Evolutionary conservation across 1,140 invertebrate genomes (phyloP), one percentile per base, ranked within the genome.

Genomic region (Calliopsis andreniformis): DNA sequence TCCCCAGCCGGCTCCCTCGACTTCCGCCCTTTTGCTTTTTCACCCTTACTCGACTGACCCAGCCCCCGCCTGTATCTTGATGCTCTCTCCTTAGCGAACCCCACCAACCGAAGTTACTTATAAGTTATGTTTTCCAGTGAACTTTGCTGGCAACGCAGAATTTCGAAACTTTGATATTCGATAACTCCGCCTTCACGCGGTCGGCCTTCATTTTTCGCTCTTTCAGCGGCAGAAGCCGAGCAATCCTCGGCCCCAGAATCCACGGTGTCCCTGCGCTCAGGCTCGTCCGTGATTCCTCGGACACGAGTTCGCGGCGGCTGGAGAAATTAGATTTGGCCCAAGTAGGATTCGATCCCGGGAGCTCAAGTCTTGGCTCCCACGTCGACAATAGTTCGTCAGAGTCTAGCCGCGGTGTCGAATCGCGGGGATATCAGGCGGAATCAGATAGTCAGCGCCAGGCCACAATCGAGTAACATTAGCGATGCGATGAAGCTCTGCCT

Each of bases 51-150:
- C 72, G 58, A 64, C 58, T 78, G 76, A 83, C 76, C 72, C 71
- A 53, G n/a, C 76, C 42, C 66, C 30, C 18, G 35, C 20, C 58
- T 63, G 35, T 63, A 43, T 69, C 62, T 47, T 25, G 49, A 49
- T 80, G 42, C 67, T 39, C 59, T 35, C 62, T 68, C 51, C 45
- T 61, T 55, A 64, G 47, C 72, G 53, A 69, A 71, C 63, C 76
- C 76, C 62, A 49, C 70, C 35, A 10, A 30, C 32, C 53, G 79
- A 87, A 88, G 81, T 89, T 86, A 87, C 85, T 89, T 88, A 89
- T 88, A 89, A 89, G 83, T 87, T 87, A 87, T 87, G 85, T 87
- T 88, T 89, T 88, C 87, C 62, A 88, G 85, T 87, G 81, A 88
- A 89, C 78, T 88, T 88, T 79, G 80, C 87, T 85, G 83, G 86